phyloP scores from a whole-genome alignment of 2,797 vertebrate genomes.

The Gymnoscopelus braueri region DNA sequence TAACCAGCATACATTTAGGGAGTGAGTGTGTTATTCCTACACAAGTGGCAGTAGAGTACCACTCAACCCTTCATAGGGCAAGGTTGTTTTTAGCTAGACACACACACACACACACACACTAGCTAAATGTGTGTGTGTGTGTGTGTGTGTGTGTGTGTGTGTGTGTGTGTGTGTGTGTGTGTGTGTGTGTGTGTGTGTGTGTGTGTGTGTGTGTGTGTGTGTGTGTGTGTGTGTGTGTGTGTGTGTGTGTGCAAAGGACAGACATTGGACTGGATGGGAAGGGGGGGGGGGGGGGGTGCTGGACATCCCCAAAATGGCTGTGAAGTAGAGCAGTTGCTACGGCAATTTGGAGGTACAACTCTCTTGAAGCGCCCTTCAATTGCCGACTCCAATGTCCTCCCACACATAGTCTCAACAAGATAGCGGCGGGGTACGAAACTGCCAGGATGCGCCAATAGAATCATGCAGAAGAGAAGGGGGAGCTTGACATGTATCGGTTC shows the following conservation, averaged over 20 bases:
- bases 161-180: conserved; percentile 25
- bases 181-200: conserved; percentile 14
- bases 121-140: conserved; percentile 1
- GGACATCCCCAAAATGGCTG: conserved; percentile 66
- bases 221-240: conserved; percentile 40
- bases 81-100: conserved; percentile 66
- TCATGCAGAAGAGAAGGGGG: conserved; percentile 52
- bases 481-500: conserved; percentile 63
- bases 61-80: conserved; percentile 76
- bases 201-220: conserved; percentile 18
- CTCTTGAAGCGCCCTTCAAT: conserved; percentile 67
- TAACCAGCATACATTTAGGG: conserved; percentile 72
- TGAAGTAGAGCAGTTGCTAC: conserved; percentile 72
- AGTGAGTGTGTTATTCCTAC: conserved; percentile 81
- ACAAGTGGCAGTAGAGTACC: conserved; percentile 74
- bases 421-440: conserved; percentile 56
- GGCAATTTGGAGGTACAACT: conserved; percentile 66
- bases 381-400: conserved; percentile 61
- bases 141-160: conserved; percentile 19
- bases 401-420: conserved; percentile 58
- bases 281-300: conserved; percentile 55
- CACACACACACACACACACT: background rate
- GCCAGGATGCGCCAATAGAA: conserved; percentile 65
- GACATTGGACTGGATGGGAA: conserved; percentile 2
- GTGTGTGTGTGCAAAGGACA: background rate